Conservation (phyloP, 2,797 vertebrate genomes). For the Menidia menidia region DNA sequence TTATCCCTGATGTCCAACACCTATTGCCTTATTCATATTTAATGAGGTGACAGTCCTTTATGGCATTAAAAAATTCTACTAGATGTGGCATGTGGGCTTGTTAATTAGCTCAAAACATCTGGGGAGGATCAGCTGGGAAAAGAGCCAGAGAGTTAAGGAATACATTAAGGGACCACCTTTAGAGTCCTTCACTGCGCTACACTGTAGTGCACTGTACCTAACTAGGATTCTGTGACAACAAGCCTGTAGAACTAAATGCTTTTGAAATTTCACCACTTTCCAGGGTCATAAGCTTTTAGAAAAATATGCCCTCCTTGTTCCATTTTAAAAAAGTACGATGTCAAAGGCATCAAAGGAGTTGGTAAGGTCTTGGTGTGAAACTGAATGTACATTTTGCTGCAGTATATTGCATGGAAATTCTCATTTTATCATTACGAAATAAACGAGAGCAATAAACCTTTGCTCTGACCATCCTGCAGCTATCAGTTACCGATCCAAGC, state of each 20-base stretch:
- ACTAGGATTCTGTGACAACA: background rate
- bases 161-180: background rate
- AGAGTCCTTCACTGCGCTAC: background rate
- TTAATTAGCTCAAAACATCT: slow-evolving; percentile 41
- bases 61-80: slow-evolving; percentile 3
- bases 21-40: background rate
- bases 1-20: background rate
- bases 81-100: slow-evolving; percentile 17
- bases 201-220: background rate
- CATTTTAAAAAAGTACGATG: too few relatives aligned
- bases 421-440: too few relatives aligned
- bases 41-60: background rate
- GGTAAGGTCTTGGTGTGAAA: too few relatives aligned
- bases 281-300: background rate
- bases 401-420: too few relatives aligned
- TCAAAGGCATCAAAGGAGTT: too few relatives aligned
- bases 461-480: too few relatives aligned
- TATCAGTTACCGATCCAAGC: too few relatives aligned
- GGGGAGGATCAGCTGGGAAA: slow-evolving; percentile 3
- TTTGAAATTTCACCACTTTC: background rate
- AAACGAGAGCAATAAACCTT: too few relatives aligned
- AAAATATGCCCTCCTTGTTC: background rate
- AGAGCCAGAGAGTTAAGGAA: slow-evolving; percentile 9
- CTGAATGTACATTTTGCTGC: too few relatives aligned
- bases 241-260: background rate